These are phyloP conservation scores for Lampris megalopsis DNA, from an alignment of 2,113 vertebrate genomes.

Conservation along the genomic window DNA sequence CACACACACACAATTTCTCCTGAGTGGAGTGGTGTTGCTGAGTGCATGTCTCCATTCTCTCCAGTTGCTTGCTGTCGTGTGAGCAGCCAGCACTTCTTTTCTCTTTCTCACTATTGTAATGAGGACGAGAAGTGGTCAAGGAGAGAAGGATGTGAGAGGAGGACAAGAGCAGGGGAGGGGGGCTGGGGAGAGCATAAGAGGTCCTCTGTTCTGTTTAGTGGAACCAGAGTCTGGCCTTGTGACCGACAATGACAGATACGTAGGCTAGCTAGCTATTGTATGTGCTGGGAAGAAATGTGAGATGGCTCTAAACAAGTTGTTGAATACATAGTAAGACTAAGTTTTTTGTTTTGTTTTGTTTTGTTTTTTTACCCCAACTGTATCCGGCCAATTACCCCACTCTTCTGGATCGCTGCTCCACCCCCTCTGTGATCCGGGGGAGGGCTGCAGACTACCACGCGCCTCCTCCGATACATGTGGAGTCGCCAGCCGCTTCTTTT, in stretches of 20 bases:
- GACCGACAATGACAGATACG: slow-evolving; percentile 51
- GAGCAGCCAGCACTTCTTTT: slow-evolving; percentile 2
- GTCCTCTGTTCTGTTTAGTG: slow-evolving; percentile 51
- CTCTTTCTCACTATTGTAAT: slow-evolving; percentile 34
- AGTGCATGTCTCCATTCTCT: slow-evolving; percentile 20
- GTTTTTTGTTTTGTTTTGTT: too few species aligned
- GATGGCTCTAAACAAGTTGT: slow-evolving; percentile 30
- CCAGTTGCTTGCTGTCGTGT: slow-evolving; percentile 9
- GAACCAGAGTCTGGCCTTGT: slow-evolving; percentile 18
- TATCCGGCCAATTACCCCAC: too few species aligned
- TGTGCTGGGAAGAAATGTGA: slow-evolving; percentile 36
- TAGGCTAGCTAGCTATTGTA: slow-evolving; percentile 31
- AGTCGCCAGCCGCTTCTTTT: too few species aligned
- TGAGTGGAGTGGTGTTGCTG: slow-evolving; percentile 24
- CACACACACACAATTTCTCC: slow-evolving; percentile 8
- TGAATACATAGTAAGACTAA: slow-evolving; percentile 6
- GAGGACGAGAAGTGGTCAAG: slow-evolving; percentile 32
- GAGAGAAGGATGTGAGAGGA: neutral
- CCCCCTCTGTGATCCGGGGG: too few species aligned
- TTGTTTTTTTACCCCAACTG: too few species aligned
- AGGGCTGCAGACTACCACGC: too few species aligned
- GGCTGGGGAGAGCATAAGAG: slow-evolving; percentile 37
- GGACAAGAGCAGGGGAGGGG: neutral
- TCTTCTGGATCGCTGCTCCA: too few species aligned
- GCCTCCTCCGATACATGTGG: too few species aligned